Evolutionary conservation across 2,797 vertebrate species (phyloP), one percentile per base, ranked within the genome.

Genomic region (Carapus acus): DNA sequence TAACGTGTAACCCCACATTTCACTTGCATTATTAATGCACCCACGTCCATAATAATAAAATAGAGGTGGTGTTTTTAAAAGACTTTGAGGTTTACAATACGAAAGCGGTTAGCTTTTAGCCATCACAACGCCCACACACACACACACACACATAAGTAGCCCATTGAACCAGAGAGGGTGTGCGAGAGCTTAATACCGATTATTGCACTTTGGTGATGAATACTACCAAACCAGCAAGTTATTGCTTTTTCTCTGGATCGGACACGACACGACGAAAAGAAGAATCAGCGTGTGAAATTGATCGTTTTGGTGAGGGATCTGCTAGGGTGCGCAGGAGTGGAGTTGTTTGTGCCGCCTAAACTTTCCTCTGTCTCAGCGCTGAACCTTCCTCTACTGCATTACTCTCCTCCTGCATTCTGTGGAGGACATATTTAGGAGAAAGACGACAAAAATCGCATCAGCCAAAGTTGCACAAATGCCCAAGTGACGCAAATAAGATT

Each of bases 321-420:
- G 24, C 24, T 16, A 17, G 31, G 3, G 34, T 37, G 29, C 15
- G 29, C 34, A 31, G 16, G 7, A 42, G 41, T 24, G 16, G 9
- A 50, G 42, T n/a, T n/a, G 4, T 8, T 13, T 18, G 2, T 3
- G 8, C 4, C 12, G 20, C 54, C 77, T 65, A 86, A 47, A 37
- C 65, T 62, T 81, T 93, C 55, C 89, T 85, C 17, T 89, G 87
- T 54, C 87, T 86, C 31, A 75, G 60, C 3, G 73, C 72, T 45
- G 58, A 62, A 13, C 17, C 82, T 24, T 46, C 80, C 53, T 87
- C 83, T 9, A 62, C 18, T 29, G 60, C 80, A 4, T 76, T 76
- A 37, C 54, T 81, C 13, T 90, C 90, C 19, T 79, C 88, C 6
- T 79, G 80, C 42, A 86, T 84, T 72, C 92, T 95, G 8, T 82